phyloP scores from a whole-genome alignment of 23 tunicate genomes.

The Clavelina lepadiformis region DNA sequence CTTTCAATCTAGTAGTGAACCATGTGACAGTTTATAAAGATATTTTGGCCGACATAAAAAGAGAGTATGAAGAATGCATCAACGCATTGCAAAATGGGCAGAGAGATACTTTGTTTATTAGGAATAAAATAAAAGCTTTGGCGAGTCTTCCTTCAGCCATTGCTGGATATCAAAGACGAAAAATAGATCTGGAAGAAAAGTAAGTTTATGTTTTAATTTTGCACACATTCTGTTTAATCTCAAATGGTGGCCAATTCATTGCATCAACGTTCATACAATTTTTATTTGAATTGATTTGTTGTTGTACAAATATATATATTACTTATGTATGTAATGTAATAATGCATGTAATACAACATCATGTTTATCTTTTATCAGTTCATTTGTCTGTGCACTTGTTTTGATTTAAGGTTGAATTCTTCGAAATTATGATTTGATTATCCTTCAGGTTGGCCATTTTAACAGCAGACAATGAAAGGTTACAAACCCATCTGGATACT shows the following conservation, averaged over 20 bases:
- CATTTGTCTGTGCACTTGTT: too few species aligned
- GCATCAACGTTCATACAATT: too few species aligned
- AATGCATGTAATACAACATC: too few species aligned
- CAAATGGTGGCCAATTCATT: too few species aligned
- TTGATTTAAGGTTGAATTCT: too few species aligned
- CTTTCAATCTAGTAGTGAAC: conserved; percentile 48
- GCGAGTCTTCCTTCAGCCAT: conserved; percentile 57
- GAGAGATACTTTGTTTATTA: conserved; percentile 51
- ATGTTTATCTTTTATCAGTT: too few species aligned
- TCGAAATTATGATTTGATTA: too few species aligned
- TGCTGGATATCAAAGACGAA: conserved; percentile 64
- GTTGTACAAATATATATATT: too few species aligned
- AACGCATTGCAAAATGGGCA: conserved; percentile 40
- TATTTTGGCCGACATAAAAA: conserved; percentile 70
- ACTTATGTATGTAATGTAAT: too few species aligned
- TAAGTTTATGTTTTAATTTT: conserved; percentile 4
- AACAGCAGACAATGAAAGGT: conserved; percentile 25
- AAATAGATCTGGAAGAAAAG: conserved; percentile 72
- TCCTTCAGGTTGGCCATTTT: conserved; percentile 35
- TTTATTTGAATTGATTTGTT: too few species aligned
- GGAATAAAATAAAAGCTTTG: conserved; percentile 52
- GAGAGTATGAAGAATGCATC: conserved; percentile 88
- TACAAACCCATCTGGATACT: conserved; percentile 26
- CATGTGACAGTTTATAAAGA: conserved; percentile 77
- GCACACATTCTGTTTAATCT: background rate